A percentile compares a stretch with the other conserved stretches of the same genome.
Evolutionary conservation across 1,140 invertebrate species (phyloP).

Genomic region (Atta colombica): DNA sequence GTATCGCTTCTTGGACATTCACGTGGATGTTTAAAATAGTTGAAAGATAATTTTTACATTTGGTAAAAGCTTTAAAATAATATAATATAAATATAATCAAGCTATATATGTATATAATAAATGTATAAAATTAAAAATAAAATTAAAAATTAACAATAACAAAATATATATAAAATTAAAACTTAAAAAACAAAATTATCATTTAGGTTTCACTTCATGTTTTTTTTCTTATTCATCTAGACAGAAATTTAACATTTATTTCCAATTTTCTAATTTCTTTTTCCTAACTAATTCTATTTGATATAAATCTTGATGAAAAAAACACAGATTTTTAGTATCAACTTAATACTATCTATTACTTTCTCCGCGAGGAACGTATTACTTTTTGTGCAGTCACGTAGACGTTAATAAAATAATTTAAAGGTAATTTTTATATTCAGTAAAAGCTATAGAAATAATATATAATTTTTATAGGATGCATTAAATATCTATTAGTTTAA

Average conservation of each 20-base stretch:
- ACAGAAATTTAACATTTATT: no score
- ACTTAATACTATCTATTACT: not conserved
- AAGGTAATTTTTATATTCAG: not conserved
- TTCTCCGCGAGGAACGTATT: constrained; percentile 3
- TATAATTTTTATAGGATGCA: not conserved
- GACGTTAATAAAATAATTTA: not conserved
- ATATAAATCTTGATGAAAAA: not conserved
- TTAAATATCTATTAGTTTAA: not conserved
- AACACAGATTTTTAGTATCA: not conserved
- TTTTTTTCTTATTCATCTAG: not conserved
- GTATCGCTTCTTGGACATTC: not conserved
- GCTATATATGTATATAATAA: no score
- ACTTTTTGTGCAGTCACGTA: not conserved
- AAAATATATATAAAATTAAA: not conserved
- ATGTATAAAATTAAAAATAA: no score
- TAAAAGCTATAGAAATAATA: not conserved
- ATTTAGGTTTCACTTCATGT: not conserved
- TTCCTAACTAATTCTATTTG: no score
- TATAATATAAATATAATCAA: not conserved
- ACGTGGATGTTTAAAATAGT: not conserved
- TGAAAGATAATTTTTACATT: not conserved
- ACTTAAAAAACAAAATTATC: not conserved
- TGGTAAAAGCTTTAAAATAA: not conserved
- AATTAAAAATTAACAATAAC: no score
- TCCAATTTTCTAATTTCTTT: no score